Evolutionary conservation across 2,113 vertebrate genomes (phyloP).

Genomic region (Podocnemis expansa): DNA sequence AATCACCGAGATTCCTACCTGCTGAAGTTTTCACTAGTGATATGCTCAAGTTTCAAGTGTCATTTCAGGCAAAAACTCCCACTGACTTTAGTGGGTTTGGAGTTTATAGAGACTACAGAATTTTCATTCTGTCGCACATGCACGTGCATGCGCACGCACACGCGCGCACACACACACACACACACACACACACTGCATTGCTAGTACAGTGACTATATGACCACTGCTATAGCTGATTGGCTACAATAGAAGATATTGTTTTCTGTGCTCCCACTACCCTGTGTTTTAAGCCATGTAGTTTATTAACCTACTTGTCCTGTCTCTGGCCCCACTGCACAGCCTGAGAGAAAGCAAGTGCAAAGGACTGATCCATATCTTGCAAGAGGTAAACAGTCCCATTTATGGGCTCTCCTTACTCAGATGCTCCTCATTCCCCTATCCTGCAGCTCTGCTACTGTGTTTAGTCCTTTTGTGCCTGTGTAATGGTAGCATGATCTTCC

Average conservation of each 20-base stretch:
- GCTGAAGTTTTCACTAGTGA: not conserved
- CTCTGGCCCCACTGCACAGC: not conserved
- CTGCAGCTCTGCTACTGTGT: not conserved
- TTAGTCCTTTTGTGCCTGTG: not conserved
- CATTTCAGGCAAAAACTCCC: not conserved
- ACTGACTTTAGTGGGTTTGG: not conserved
- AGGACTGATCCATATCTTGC: not conserved
- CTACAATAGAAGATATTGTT: not conserved
- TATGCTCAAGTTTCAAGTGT: not conserved
- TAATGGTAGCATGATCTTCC: not conserved
- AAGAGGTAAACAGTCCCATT: not conserved
- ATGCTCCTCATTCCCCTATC: not conserved
- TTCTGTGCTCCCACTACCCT: fast-evolving
- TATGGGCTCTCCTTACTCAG: not conserved
- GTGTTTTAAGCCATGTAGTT: not conserved
- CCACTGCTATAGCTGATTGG: not conserved
- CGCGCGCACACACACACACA: not conserved
- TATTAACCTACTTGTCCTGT: not conserved
- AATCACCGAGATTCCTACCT: not conserved
- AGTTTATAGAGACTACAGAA: not conserved
- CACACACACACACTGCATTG: fast-evolving
- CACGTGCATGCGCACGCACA: too few species aligned
- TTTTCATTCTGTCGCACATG: not conserved
- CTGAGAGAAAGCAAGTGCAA: not conserved
- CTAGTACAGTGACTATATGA: fast-evolving